Percentiles rank a stretch among this genome's conserved stretches.
These are phyloP conservation scores for Indicator indicator DNA, from an alignment of 2,113 vertebrate genomes.

Conservation along the genomic window DNA sequence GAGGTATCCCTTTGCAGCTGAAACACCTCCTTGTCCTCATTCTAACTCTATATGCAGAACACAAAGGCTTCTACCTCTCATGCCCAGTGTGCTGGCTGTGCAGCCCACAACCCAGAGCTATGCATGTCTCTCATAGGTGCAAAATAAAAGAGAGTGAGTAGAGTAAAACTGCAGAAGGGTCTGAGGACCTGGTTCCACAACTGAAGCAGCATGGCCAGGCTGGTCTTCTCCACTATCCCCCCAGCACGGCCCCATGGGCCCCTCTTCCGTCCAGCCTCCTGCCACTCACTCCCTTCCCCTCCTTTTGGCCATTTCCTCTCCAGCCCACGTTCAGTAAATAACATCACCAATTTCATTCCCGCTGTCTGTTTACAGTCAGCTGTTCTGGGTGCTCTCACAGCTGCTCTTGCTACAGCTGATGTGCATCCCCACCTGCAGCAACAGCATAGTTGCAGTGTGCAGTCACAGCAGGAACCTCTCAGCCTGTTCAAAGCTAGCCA, in stretches of 20 bases:
- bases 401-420: neutral
- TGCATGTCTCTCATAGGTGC: neutral
- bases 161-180: neutral
- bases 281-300: neutral
- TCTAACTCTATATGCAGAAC: neutral
- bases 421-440: neutral
- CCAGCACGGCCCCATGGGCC: no score
- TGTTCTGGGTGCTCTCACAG: rapidly evolving
- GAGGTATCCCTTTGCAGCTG: neutral
- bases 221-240: neutral
- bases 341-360: no score
- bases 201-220: neutral
- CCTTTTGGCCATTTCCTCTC: neutral
- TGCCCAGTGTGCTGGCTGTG: no score
- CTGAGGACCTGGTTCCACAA: neutral
- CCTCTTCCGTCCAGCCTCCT: neutral
- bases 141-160: neutral
- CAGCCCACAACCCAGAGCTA: neutral
- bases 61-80: neutral
- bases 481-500: neutral
- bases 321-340: rapidly evolving
- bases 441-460: neutral
- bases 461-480: neutral
- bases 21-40: neutral
- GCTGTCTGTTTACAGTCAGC: no score